Base-by-base conservation (phyloP, 2,888 invertebrate species). In the Epinotia bilunana region DNA sequence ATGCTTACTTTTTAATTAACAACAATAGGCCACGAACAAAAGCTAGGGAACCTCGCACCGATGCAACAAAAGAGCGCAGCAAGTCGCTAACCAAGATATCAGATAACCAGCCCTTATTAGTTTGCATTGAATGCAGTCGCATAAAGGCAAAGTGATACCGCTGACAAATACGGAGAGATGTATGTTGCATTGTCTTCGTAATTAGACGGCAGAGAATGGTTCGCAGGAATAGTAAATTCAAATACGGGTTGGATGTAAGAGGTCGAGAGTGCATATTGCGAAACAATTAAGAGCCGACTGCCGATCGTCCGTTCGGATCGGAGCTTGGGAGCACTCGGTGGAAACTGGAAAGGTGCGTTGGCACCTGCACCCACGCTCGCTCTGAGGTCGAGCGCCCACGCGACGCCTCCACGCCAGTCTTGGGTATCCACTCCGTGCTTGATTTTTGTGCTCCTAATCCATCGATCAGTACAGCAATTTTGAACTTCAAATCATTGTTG, bases 351-450 rank as follows among this genome's bases (percentile, higher is more conserved):
- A 90, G 91, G 92, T 89, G 89, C 91, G 90, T 91, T 89, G 90
- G 90, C 92, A 92, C 92, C 92, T 92, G 91, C 90, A 81, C 92
- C 92, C 91, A 92, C 92, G 90, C 92, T 79, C 78, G 76, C 79
- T 78, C 83, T 85, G 90, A 90, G 92, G 90, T 88, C 91, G 87
- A 79, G 81, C 88, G 83, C 92, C 90, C 87, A 90, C 91, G 84
- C 87, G n/a, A 13, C 78, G 76, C 80, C 82, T 76, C 78, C 79
- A 87, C 86, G 57, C 28, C 85, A 80, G 82, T 80, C 79, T 79
- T 73, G n/a, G n/a, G 69, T 67, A 68, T 64, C 68, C 74, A 77
- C 76, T 69, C 73, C 67, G 49, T 72, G 63, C 70, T 74, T 71
- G 63, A 72, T 67, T 72, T 70, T 75, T 67, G 62, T 65, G 67